Conservation (phyloP, 2,797 vertebrate genomes). For the Iguana delicatissima region DNA sequence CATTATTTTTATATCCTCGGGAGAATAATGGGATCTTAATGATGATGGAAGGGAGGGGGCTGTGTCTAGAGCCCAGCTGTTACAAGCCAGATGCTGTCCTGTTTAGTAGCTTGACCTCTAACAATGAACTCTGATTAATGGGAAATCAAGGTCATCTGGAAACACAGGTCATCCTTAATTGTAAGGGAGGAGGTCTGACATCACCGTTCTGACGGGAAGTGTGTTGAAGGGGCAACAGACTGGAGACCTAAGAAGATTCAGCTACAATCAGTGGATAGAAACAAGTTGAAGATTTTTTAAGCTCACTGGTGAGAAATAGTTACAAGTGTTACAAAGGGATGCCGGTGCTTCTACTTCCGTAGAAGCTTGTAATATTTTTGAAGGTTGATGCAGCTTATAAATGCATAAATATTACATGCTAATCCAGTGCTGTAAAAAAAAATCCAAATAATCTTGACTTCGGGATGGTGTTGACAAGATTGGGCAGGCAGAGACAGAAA, state of each 20-base stretch:
- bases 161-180: too few relatives aligned
- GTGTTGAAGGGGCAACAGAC: not conserved
- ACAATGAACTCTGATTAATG: slow-evolving; percentile 7
- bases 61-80: not conserved
- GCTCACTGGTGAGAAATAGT: too few relatives aligned
- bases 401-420: too few relatives aligned
- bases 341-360: not conserved
- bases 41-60: too few relatives aligned
- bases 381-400: too few relatives aligned
- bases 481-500: too few relatives aligned
- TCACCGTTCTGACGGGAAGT: too few relatives aligned
- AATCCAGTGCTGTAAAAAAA: not conserved
- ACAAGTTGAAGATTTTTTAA: not conserved
- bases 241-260: not conserved
- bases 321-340: not conserved
- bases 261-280: not conserved
- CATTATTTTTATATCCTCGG: not conserved
- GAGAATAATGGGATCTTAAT: too few relatives aligned
- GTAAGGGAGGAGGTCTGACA: too few relatives aligned
- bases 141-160: not conserved
- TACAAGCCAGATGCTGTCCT: not conserved
- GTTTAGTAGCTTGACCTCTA: not conserved
- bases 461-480: too few relatives aligned
- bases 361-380: too few relatives aligned
- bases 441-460: not conserved